Base-by-base conservation (phyloP, 1,140 invertebrate species). In the Mya arenaria region DNA sequence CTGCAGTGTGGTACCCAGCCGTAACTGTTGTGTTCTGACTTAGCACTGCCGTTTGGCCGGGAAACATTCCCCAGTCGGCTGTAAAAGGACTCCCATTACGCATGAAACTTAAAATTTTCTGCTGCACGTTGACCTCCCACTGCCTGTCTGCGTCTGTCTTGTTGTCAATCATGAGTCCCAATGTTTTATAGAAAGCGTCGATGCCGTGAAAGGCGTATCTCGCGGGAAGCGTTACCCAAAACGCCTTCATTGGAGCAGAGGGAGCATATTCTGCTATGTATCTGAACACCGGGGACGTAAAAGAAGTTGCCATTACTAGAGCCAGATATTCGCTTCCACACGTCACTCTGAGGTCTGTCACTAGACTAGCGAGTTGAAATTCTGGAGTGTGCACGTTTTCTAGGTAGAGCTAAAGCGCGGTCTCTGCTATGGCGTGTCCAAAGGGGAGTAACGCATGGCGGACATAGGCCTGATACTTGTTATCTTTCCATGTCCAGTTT, bases 181-280 rank as follows among this genome's bases (percentile, higher is more conserved):
- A 79, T 23, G 44, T 48, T 1, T 58, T 65, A 44, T 86, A 88
- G 60, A 86, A 88, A 0, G 63, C 85, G 37, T 88, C 86, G 58
- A 85, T 86, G 25, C 83, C 73, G 25, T 86, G 71, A 68, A 80
- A 88, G 2, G 83, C 58, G 39, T 83, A 85, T 28, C 30, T 72
- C 5, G 75, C 6, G 28, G 77, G 48, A 2, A 78, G 19, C 0
- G 55, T 4, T 6, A 4, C n/a, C 10, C 62, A 48, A 48, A 73
- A 84, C n/a, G n/a, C n/a, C n/a, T n/a, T n/a, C n/a, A n/a, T n/a
- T n/a, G n/a, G n/a, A n/a, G n/a, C n/a, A 32, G 36, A 13, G 30
- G 44, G 17, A 4, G 36, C 36, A 15, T 56, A 66, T 19, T 69
- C 74, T n/a, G 62, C 80, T 0, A 82, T 52, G 36, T 82, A 82